Conservation (phyloP, 2,888 invertebrate genomes). For the Athripsodes cinereus region DNA sequence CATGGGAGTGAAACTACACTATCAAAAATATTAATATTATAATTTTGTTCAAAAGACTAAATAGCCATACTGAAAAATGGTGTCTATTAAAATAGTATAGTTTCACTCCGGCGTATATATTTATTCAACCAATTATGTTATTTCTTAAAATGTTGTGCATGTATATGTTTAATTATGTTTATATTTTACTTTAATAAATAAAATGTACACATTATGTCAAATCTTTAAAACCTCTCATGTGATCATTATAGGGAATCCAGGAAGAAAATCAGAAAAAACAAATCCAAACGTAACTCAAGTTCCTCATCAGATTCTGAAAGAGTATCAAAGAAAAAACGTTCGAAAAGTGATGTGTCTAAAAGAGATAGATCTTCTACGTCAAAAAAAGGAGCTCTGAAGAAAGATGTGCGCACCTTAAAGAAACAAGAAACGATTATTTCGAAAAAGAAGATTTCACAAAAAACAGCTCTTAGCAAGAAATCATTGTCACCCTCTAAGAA, state of each 20-base stretch:
- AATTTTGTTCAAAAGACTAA: no score
- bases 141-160: no score
- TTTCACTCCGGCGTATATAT: no score
- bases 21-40: no score
- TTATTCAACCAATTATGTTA: no score
- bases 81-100: no score
- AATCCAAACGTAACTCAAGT: conserved; percentile 54
- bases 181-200: neutral
- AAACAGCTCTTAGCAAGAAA: conserved; percentile 35
- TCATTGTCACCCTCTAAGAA: conserved; percentile 49
- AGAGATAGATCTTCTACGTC: conserved; percentile 39
- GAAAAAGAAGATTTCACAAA: conserved; percentile 23
- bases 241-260: conserved; percentile 44
- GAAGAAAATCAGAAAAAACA: conserved; percentile 49
- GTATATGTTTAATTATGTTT: no score
- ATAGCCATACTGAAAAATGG: no score
- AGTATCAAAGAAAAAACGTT: conserved; percentile 49
- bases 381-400: conserved; percentile 38
- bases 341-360: conserved; percentile 41
- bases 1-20: no score
- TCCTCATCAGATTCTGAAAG: conserved; percentile 61
- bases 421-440: conserved; percentile 37
- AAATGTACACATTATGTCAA: neutral
- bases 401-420: conserved; percentile 40
- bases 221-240: neutral